Percentiles rank a stretch among this genome's conserved stretches.
Conservation (phyloP, 2,888 invertebrate genomes). For the Megastigmus dorsalis region DNA sequence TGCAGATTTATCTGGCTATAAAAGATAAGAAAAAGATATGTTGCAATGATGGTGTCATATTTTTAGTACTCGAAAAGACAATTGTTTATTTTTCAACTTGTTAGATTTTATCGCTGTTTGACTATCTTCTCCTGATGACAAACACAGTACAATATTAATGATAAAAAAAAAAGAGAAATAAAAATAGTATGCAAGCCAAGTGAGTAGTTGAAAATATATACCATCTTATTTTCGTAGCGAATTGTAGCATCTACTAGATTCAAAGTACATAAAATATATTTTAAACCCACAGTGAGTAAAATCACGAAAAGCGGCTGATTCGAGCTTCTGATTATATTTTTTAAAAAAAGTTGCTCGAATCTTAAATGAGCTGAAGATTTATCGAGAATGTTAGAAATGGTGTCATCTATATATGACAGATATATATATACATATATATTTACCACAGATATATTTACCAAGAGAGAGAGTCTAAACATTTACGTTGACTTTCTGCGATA, state of each 20-base stretch:
- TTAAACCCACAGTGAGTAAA: slow-evolving; percentile 15
- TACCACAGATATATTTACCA: slow-evolving; percentile 25
- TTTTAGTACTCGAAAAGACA: neutral
- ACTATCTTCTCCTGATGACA: slow-evolving; percentile 2
- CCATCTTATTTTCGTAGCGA: slow-evolving; percentile 26
- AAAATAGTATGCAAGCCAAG: no score
- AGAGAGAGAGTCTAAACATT: neutral
- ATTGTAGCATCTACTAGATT: neutral
- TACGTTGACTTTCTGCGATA: neutral
- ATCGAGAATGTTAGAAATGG: slow-evolving; percentile 5
- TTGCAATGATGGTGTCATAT: neutral
- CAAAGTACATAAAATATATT: slow-evolving; percentile 2
- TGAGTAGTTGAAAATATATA: neutral
- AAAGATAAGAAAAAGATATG: slow-evolving; percentile 18
- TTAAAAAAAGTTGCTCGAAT: slow-evolving; percentile 50
- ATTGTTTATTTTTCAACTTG: slow-evolving; percentile 18
- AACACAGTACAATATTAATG: slow-evolving; percentile 4
- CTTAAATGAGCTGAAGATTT: slow-evolving; percentile 22
- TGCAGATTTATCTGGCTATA: neutral
- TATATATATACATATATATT: slow-evolving; percentile 15
- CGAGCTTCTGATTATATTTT: slow-evolving; percentile 51
- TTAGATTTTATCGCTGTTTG: slow-evolving; percentile 39
- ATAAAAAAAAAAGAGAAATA: neutral
- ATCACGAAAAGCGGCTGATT: slow-evolving; percentile 33
- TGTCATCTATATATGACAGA: slow-evolving; percentile 7